Percentiles rank a stretch among this genome's conserved stretches.
These are phyloP conservation scores for Dasysyrphus albostriatus DNA, from an alignment of 2,888 invertebrate genomes.

Conservation along the genomic window DNA sequence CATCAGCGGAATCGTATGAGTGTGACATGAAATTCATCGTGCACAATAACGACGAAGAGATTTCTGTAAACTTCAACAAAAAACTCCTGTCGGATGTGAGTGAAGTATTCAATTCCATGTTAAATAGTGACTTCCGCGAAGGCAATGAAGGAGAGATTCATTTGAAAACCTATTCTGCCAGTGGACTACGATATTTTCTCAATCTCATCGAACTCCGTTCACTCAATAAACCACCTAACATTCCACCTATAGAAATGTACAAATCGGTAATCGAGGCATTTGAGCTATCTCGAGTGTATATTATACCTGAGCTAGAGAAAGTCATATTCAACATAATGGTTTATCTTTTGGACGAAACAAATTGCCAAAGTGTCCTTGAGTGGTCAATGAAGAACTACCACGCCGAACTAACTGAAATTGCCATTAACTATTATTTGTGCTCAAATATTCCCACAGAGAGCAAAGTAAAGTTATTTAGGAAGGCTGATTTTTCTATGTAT, in stretches of 20 bases:
- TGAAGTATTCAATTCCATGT: slow-evolving; percentile 83
- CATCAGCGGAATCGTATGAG: slow-evolving; percentile 47
- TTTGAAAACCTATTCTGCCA: slow-evolving; percentile 80
- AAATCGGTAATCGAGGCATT: slow-evolving; percentile 82
- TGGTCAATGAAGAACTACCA: slow-evolving; percentile 83
- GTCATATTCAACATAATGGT: slow-evolving; percentile 80
- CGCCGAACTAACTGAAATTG: slow-evolving; percentile 82
- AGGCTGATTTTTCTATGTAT: slow-evolving; percentile 81
- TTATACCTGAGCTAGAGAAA: slow-evolving; percentile 81
- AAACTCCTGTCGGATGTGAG: slow-evolving; percentile 81
- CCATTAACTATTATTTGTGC: slow-evolving; percentile 83
- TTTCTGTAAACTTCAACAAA: slow-evolving; percentile 79
- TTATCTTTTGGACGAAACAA: slow-evolving; percentile 79
- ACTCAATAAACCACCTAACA: slow-evolving; percentile 76
- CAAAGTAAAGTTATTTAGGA: slow-evolving; percentile 81
- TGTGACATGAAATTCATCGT: slow-evolving; percentile 82
- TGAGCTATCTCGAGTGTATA: slow-evolving; percentile 83
- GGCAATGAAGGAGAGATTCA: slow-evolving; percentile 82
- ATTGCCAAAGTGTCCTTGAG: slow-evolving; percentile 81
- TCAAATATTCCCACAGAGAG: slow-evolving; percentile 79
- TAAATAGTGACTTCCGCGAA: slow-evolving; percentile 83
- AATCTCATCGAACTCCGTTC: slow-evolving; percentile 80
- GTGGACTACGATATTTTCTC: slow-evolving; percentile 82
- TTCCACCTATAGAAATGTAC: slow-evolving; percentile 80
- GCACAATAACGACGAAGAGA: slow-evolving; percentile 72